Conservation (phyloP, 1,140 invertebrate species). For the Drosophila nannoptera region DNA sequence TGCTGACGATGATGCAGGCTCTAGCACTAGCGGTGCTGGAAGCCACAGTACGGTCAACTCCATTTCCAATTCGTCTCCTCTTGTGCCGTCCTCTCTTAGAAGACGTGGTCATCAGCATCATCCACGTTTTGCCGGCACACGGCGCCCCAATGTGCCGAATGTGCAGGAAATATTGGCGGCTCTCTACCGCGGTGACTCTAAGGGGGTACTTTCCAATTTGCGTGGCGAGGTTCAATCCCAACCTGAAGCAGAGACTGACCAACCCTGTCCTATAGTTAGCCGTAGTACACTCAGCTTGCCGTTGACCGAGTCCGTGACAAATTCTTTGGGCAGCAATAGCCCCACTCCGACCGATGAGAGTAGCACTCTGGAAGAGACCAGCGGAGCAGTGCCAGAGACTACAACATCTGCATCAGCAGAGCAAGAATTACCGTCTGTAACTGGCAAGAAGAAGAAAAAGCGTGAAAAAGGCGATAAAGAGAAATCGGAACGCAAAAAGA, state of each 20-base stretch:
- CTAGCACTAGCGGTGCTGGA: slow-evolving; percentile 80
- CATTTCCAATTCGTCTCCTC: slow-evolving; percentile 19
- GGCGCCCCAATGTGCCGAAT: slow-evolving; percentile 78
- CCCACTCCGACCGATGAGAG: slow-evolving; percentile 77
- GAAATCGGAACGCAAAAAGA: slow-evolving; percentile 63
- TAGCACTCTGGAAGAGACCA: slow-evolving; percentile 68
- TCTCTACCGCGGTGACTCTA: slow-evolving; percentile 74
- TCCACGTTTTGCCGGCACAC: slow-evolving; percentile 81
- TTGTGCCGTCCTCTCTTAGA: slow-evolving; percentile 80
- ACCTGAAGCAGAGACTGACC: slow-evolving; percentile 20
- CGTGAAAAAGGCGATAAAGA: slow-evolving; percentile 60
- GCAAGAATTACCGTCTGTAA: slow-evolving; percentile 20
- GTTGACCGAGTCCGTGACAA: slow-evolving; percentile 69
- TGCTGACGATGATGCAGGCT: slow-evolving; percentile 50
- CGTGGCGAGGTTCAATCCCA: slow-evolving; percentile 37
- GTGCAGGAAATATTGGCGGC: slow-evolving; percentile 77
- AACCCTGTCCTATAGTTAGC: slow-evolving; percentile 23
- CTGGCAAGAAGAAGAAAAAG: slow-evolving; percentile 63
- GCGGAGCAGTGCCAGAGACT: slow-evolving; percentile 14
- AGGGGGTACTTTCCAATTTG: slow-evolving; percentile 65
- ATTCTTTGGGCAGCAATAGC: slow-evolving; percentile 74
- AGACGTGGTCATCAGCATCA: slow-evolving; percentile 90
- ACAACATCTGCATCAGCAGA: slow-evolving; percentile 1
- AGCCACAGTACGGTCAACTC: slow-evolving; percentile 81
- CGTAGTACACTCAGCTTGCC: slow-evolving; percentile 66